Percentiles rank a stretch among this genome's conserved stretches.
phyloP scores from a whole-genome alignment of 2,888 invertebrate species.

The Drosophila emarginata region DNA sequence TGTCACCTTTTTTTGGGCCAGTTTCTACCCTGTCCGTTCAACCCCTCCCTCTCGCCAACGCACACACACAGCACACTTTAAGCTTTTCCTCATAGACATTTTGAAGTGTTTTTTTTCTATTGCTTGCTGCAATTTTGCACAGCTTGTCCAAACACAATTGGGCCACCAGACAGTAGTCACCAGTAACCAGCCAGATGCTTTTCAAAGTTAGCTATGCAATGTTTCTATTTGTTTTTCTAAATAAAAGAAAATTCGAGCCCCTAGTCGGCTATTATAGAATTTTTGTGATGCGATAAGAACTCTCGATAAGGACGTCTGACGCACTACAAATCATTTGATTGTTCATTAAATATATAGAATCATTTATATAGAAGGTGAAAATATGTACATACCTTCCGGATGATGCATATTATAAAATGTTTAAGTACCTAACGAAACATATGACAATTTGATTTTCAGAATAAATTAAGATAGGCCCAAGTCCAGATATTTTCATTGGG shows the following conservation, averaged over 20 bases:
- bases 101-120: background rate
- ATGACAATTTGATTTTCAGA: constrained; percentile 17
- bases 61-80: background rate
- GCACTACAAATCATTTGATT: constrained; percentile 3
- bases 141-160: constrained; percentile 15
- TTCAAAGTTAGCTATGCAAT: constrained; percentile 18
- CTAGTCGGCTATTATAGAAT: background rate
- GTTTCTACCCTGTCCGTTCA: background rate
- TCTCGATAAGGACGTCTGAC: constrained; percentile 6
- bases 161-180: constrained; percentile 17
- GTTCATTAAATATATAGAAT: background rate
- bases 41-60: background rate
- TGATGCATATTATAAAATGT: constrained; percentile 16
- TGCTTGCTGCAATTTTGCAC: background rate
- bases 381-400: background rate
- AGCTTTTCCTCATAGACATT: background rate
- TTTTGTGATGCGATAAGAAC: background rate
- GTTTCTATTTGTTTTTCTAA: constrained; percentile 4
- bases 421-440: background rate
- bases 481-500: too few species aligned
- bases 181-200: constrained; percentile 15
- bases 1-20: constrained; percentile 5
- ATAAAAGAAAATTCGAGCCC: constrained; percentile 29
- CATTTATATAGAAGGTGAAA: background rate
- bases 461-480: background rate